Evolutionary conservation across 2,113 vertebrate genomes (phyloP), one percentile per base, ranked within the genome.

Genomic region (Gila orcuttii): DNA sequence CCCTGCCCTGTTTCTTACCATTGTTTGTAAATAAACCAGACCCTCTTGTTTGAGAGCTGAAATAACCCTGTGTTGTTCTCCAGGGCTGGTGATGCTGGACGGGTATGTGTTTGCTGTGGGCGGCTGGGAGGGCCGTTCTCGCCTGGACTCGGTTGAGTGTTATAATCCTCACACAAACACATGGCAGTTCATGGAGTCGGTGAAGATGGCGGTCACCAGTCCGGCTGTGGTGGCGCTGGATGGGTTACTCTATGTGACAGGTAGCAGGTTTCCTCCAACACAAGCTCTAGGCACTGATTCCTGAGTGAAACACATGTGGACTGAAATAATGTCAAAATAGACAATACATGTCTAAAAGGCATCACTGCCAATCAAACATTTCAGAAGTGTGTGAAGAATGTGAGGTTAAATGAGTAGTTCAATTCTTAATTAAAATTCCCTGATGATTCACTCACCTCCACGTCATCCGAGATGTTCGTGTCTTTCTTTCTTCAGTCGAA

Each of bases 171-270:
- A 94, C 90, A 94, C 91, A 1, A 95, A 96, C 87, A 89, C 86
- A 39, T 96, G 95, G 95, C 93, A 95, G 87, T 96, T 96, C 80
- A 93, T 93, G 2, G 89, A 94, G 39, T 94, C 94, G 0, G 94
- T 95, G 60, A 95, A 95, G 88, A 95, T 96, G 95, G 95, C 95
- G 0, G 95, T 96, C 81, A 96, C 95, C 10, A 96, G 95, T 87
- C 95, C 95, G 13, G 95, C 95, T 15, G 95, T 96, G 66, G 95
- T 95, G 52, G 92, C 94, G 7, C 87, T 96, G 42, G 93, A 96
- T 10, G 95, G 95, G 31, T 87, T 95, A 28, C 93, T 96, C n/a
- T 96, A 96, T 8, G 95, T 96, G 68, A 95, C 95, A 52, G 95
- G 95, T 95, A 91, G 74, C 19, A 0, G 33, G 17, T 71, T 77